Conservation (phyloP, 2,797 vertebrate species). For the Pachyuromys duprasi region DNA sequence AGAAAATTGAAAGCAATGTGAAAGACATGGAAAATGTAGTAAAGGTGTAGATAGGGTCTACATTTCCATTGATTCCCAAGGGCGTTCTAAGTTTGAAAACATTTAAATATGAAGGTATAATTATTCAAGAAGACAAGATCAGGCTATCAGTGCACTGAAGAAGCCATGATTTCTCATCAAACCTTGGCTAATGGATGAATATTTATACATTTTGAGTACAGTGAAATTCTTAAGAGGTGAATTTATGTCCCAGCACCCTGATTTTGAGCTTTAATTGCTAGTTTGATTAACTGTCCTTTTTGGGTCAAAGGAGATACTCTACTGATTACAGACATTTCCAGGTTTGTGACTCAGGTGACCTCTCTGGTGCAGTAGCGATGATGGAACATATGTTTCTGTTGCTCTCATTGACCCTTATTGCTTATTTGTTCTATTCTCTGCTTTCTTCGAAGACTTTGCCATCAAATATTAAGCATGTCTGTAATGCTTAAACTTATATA, state of each 20-base stretch:
- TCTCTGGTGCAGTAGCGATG: not conserved
- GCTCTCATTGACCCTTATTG: not conserved
- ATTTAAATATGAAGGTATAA: not conserved
- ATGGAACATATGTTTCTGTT: not conserved
- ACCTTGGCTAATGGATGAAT: not conserved
- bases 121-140: not conserved
- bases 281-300: not conserved
- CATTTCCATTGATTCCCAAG: not conserved
- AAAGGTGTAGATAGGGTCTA: not conserved
- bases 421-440: not conserved
- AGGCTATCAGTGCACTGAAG: not conserved
- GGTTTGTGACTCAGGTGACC: not conserved
- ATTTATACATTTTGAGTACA: conserved; percentile 23
- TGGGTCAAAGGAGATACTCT: not conserved
- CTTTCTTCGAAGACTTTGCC: not conserved
- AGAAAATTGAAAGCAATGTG: not conserved
- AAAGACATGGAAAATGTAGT: not conserved
- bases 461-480: not conserved
- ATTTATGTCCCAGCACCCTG: not conserved
- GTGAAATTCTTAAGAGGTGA: conserved; percentile 19
- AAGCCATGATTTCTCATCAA: not conserved
- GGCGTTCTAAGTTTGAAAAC: not conserved
- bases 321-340: not conserved
- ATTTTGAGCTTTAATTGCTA: not conserved
- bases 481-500: not conserved